Evolutionary conservation across 2,113 vertebrate species (phyloP), one percentile per base, ranked within the genome.

Genomic region (Cyrtonyx montezumae): DNA sequence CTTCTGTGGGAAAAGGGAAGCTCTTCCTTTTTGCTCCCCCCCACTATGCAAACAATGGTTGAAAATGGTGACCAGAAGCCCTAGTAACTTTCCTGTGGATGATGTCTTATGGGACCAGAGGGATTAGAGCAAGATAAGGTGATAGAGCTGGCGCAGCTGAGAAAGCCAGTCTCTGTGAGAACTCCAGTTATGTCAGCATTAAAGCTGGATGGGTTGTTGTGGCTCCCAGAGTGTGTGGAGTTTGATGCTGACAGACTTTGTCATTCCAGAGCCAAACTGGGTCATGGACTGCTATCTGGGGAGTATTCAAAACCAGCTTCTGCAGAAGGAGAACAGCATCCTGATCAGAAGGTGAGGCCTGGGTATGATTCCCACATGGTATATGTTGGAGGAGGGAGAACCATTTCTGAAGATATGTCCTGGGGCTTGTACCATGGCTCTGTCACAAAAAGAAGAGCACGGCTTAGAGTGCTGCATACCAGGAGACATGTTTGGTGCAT

Each of bases 261-360:
- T 95, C 51, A 26, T 95, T 55, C 3, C 97, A 99, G 99, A 97
- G 99, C 99, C 93, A 99, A 99, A 95, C 96, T 99, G 55, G 99
- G 99, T 58, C 98, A 99, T 8, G 99, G 99, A 40, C 96, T 99
- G 79, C 97, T 99, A 91, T 99, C 99, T n/a, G 99, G 99, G 53
- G 99, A 99, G 51, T 99, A 99, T 96, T 99, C 99, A 83, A 99
- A 99, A 96, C 99, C 99, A 66, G 98, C 98, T 49, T 93, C 98
- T 13, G 98, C 97, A 62, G 98, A 99, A 43, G 97, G 95, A 16
- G 99, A 99, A 51, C 97, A 98, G 88, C 98, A 95, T 40, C 87
- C 98, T 36, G 99, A 99, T 92, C 98, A 98, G 94, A 99, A 98
- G 97, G 99, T 99, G 95, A 92, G 70, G 34, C 13, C 46, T 66